phyloP scores from a whole-genome alignment of 2,888 invertebrate genomes.

The Caenorhabditis wallacei region DNA sequence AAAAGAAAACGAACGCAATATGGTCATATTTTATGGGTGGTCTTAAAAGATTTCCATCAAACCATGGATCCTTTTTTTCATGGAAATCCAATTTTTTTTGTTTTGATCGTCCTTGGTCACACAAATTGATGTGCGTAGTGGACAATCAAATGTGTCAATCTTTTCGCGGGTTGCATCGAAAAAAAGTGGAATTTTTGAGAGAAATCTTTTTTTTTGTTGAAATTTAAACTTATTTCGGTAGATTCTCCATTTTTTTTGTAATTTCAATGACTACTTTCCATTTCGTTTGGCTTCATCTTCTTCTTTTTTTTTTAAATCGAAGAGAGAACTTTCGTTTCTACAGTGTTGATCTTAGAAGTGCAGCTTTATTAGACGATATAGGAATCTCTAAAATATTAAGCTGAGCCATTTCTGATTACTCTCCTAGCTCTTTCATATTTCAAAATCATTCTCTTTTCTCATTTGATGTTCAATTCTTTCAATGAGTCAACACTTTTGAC shows the following conservation, averaged over 20 bases:
- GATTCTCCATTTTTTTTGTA: no score
- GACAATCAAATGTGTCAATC: slow-evolving; percentile 39
- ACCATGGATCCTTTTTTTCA: background rate
- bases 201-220: slow-evolving; percentile 8
- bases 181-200: slow-evolving; percentile 18
- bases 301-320: no score
- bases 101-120: slow-evolving; percentile 31
- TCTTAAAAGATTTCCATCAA: background rate
- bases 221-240: background rate
- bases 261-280: no score
- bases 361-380: background rate
- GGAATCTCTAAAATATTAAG: no score
- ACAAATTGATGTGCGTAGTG: slow-evolving; percentile 6
- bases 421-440: background rate
- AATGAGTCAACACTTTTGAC: background rate
- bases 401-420: no score
- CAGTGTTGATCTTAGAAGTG: background rate
- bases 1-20: slow-evolving; percentile 17
- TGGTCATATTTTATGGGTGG: background rate
- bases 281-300: no score
- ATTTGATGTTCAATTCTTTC: background rate
- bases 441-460: background rate
- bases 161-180: slow-evolving; percentile 15
- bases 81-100: background rate
- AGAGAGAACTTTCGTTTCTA: no score